These are phyloP conservation scores for Eonycteris spelaea DNA, from an alignment of 2,113 vertebrate species.

Conservation along the genomic window DNA sequence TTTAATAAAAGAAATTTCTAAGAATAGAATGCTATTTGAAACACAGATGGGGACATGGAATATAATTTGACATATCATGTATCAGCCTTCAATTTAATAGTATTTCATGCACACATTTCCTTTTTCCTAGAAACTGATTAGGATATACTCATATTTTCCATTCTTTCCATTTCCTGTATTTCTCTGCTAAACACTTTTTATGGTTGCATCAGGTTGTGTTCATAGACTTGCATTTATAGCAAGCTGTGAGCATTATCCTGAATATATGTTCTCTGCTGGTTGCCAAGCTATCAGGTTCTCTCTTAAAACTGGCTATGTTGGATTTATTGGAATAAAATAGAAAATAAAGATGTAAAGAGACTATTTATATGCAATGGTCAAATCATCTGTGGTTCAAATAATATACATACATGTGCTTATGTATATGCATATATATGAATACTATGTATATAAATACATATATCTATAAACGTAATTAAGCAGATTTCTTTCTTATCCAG, in stretches of 20 bases:
- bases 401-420: neutral
- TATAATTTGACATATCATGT: conserved; percentile 38
- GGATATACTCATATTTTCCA: conserved; percentile 53
- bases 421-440: neutral
- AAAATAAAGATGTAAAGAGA: conserved; percentile 45
- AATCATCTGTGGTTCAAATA: neutral
- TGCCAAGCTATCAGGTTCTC: conserved; percentile 10
- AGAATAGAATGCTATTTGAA: conserved; percentile 46
- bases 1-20: conserved; percentile 38
- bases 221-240: conserved; percentile 51
- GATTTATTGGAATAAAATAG: conserved; percentile 55
- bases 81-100: conserved; percentile 36
- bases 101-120: conserved; percentile 17
- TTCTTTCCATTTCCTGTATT: conserved; percentile 48
- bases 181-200: conserved; percentile 54
- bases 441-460: neutral
- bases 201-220: conserved; percentile 51
- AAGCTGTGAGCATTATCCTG: conserved; percentile 68
- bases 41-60: neutral
- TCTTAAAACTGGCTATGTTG: conserved; percentile 38
- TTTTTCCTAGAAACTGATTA: conserved; percentile 43
- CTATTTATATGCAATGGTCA: conserved; percentile 35
- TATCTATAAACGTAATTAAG: neutral
- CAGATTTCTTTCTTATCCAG: neutral
- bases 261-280: conserved; percentile 59